A percentile compares a stretch with the other conserved stretches of the same genome.
These are phyloP conservation scores for Ischnura elegans DNA, from an alignment of 2,888 invertebrate genomes.

Conservation along the genomic window DNA sequence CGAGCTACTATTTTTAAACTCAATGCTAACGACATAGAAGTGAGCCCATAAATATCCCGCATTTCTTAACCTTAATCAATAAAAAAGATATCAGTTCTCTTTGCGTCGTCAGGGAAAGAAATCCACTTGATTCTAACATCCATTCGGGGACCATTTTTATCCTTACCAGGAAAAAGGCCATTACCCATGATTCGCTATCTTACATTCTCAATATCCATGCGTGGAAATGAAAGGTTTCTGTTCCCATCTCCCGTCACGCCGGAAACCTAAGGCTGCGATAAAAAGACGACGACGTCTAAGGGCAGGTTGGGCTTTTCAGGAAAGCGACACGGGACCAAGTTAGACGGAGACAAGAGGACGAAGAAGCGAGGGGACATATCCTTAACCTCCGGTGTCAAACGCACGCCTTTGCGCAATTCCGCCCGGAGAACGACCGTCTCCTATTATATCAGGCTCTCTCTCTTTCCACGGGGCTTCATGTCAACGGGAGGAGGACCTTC, in stretches of 20 bases:
- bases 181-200: not conserved
- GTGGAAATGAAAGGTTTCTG: not conserved
- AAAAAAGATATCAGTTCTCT: too few relatives aligned
- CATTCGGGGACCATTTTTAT: not conserved
- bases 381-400: not conserved
- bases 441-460: conserved; percentile 13
- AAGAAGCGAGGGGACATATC: not conserved
- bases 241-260: not conserved
- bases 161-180: not conserved
- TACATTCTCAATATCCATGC: not conserved
- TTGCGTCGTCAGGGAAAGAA: not conserved
- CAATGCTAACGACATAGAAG: too few relatives aligned
- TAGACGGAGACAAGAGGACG: not conserved
- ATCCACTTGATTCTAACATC: not conserved
- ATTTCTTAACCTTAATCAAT: too few relatives aligned
- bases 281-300: not conserved
- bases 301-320: not conserved
- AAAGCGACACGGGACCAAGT: not conserved
- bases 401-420: conserved; percentile 28
- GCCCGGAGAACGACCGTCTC: not conserved
- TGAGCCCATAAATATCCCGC: too few relatives aligned
- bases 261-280: not conserved
- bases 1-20: too few relatives aligned
- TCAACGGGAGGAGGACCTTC: not conserved
- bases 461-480: conserved; percentile 20